Conservation (phyloP, 2,113 vertebrate genomes). For the Hystrix brachyura region DNA sequence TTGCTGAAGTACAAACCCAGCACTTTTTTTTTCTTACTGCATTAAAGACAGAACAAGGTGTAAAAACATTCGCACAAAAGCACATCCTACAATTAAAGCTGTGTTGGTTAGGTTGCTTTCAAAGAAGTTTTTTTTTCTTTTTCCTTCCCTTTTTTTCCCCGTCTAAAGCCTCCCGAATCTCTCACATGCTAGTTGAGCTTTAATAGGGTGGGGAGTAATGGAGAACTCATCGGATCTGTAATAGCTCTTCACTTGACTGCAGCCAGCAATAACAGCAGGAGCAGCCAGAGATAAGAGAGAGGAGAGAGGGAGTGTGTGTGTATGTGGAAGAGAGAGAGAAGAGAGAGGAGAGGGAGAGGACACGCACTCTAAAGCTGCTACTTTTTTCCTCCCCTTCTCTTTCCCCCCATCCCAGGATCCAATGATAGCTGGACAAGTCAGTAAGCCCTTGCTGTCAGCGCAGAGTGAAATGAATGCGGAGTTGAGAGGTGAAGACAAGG, state of each 20-base stretch:
- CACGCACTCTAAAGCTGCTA: constrained; percentile 90
- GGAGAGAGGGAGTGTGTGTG: constrained; percentile 84
- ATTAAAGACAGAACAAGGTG: constrained; percentile 85
- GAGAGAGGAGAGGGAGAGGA: constrained; percentile 87
- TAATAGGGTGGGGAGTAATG: constrained; percentile 97
- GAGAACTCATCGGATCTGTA: constrained; percentile 97
- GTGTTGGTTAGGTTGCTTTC: constrained; percentile 88
- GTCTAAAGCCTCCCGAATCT: constrained; percentile 90
- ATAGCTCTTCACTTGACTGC: constrained; percentile 98
- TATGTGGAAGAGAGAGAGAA: constrained; percentile 63
- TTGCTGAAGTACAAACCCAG: constrained; percentile 73
- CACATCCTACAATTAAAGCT: constrained; percentile 89
- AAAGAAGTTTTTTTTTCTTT: constrained; percentile 86
- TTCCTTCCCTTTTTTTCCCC: constrained; percentile 76
- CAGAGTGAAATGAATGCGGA: constrained; percentile 98
- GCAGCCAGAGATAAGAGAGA: constrained; percentile 94
- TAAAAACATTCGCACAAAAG: constrained; percentile 86
- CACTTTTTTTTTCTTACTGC: constrained; percentile 79
- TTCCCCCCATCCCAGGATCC: constrained; percentile 93
- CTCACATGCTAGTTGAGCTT: constrained; percentile 95
- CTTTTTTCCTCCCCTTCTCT: constrained; percentile 88
- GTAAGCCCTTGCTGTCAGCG: constrained; percentile 98
- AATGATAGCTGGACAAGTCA: constrained; percentile 99
- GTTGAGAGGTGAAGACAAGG: constrained; percentile 97
- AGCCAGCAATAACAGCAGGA: constrained; percentile 97